phyloP scores from a whole-genome alignment of 2,888 invertebrate genomes.

The Marronus borbonicus region DNA sequence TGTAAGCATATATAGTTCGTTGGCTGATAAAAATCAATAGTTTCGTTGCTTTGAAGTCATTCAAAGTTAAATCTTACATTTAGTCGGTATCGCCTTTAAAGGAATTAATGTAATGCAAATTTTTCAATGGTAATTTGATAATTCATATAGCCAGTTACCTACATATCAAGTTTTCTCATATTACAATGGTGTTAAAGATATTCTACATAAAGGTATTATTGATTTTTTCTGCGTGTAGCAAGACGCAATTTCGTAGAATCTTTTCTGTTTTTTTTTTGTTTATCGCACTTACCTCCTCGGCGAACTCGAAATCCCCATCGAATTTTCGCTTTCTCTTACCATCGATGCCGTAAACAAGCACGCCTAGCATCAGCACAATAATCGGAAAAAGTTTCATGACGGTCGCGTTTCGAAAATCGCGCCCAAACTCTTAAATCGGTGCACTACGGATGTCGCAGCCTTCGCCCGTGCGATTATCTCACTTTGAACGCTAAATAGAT shows the following conservation, averaged over 20 bases:
- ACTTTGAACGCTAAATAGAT: background rate
- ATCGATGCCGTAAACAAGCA: constrained; percentile 67
- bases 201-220: background rate
- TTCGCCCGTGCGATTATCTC: background rate
- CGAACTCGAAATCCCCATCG: constrained; percentile 85
- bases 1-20: too few relatives aligned
- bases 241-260: background rate
- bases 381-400: constrained; percentile 70
- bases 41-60: too few relatives aligned
- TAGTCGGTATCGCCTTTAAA: too few relatives aligned
- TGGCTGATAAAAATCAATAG: too few relatives aligned
- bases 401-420: constrained; percentile 50
- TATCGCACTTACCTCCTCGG: constrained; percentile 78
- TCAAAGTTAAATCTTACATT: too few relatives aligned
- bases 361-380: constrained; percentile 67
- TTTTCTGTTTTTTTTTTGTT: background rate
- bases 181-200: too few relatives aligned
- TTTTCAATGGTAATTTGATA: too few relatives aligned
- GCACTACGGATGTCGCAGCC: constrained; percentile 27
- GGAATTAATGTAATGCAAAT: too few relatives aligned
- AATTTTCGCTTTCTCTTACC: constrained; percentile 80
- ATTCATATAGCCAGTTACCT: too few relatives aligned
- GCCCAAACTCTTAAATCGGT: constrained; percentile 50
- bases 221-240: background rate
- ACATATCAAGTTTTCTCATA: too few relatives aligned